Evolutionary conservation across 2,888 invertebrate genomes (phyloP), one percentile per base, ranked within the genome.

Genomic region (Marasmarcha lunaedactyla): DNA sequence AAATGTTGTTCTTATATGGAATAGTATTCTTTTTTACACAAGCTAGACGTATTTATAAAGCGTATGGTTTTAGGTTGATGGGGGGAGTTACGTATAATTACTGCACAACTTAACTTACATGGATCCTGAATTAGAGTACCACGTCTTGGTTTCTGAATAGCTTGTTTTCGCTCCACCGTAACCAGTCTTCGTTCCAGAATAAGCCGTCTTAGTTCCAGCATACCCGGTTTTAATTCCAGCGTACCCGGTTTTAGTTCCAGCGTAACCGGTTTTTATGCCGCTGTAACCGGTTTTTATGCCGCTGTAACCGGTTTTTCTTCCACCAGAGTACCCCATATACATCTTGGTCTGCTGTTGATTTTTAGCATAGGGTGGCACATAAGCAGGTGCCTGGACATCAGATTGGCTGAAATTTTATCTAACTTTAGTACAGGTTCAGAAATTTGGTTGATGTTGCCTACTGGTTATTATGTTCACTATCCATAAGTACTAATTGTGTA

Each of bases 341-440:
- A 45, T 50, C 37, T 55, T 57, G 1, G 52, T 38, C 38, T 46
- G 58, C 9, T 52, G 51, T 34, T 49, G 50, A 44, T 62, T 65
- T 42, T 52, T 69, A 37, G 66, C 42, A 44, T 76, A 69, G 0
- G 71, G 26, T 0, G 79, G 79, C 9, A 63, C 49, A 48, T 83
- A 79, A 0, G 59, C 49, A 0, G 79, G 78, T 0, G 79, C 77
- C 47, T 69, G 57, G 1, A 78, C 78, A 42, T 81, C 81, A 1
- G 76, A 66, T 71, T 77, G 76, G 2, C 81, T 81, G 55, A 1
- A 20, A 20, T 5, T 20, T 5, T 20, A 7, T 20, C 4, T n/a
- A n/a, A n/a, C n/a, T n/a, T n/a, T n/a, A n/a, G n/a, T n/a, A n/a
- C n/a, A n/a, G n/a, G 5, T 15, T 37, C 39, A 34, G 36, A 37